Conservation (phyloP, 2,797 vertebrate species). For the Cryptoblepharus egeriae region DNA sequence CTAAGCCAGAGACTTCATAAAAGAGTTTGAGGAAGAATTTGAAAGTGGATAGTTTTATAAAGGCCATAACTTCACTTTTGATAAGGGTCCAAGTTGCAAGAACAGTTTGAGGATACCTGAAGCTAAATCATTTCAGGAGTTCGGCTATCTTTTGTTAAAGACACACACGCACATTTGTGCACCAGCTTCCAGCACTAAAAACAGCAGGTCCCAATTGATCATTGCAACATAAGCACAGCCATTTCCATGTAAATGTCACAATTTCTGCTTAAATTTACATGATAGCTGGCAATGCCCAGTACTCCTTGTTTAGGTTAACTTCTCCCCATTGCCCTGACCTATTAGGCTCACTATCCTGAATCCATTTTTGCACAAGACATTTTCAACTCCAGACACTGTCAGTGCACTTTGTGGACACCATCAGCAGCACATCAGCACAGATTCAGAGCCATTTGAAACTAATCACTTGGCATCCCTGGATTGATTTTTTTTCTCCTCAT, state of each 20-base stretch:
- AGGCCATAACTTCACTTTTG: not conserved
- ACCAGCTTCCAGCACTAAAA: not conserved
- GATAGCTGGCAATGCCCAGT: not conserved
- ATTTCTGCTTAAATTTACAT: not conserved
- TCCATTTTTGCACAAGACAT: constrained; percentile 14
- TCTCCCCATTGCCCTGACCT: no score
- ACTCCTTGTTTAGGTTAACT: not conserved
- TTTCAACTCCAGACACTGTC: constrained; percentile 12
- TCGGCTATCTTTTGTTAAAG: not conserved
- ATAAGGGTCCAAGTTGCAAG: not conserved
- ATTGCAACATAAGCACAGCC: not conserved
- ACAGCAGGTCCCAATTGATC: not conserved
- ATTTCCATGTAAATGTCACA: not conserved
- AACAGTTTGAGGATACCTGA: not conserved
- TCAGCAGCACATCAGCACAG: not conserved
- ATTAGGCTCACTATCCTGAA: not conserved
- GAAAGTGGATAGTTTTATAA: not conserved
- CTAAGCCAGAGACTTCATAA: not conserved
- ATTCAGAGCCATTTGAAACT: not conserved
- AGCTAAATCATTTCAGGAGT: not conserved
- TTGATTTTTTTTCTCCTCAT: not conserved
- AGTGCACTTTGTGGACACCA: not conserved
- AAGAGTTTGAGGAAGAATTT: not conserved
- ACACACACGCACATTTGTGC: no score
- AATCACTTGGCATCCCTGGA: constrained; percentile 7